phyloP scores from a whole-genome alignment of 1,140 invertebrate species.

The Formica selysi region DNA sequence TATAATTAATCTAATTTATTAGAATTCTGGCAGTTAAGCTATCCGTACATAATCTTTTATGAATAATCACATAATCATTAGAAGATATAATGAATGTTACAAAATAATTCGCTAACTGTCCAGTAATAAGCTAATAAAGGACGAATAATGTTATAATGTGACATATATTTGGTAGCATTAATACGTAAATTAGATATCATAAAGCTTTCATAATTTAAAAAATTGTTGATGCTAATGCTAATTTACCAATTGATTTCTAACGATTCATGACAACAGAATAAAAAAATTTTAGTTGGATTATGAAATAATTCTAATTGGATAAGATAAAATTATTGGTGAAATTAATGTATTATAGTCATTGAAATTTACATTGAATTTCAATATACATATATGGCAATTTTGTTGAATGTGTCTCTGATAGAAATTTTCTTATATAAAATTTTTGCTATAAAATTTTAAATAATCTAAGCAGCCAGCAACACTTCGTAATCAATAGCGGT shows the following conservation, averaged over 20 bases:
- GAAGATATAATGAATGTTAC: background rate
- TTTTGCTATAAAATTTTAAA: background rate
- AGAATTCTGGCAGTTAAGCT: background rate
- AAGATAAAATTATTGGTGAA: background rate
- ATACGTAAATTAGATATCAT: constrained; percentile 13
- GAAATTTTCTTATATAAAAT: background rate
- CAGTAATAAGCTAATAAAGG: background rate
- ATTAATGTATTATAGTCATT: background rate
- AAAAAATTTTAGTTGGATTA: background rate
- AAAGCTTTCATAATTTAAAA: background rate
- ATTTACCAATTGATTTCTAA: background rate
- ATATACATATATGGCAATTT: background rate
- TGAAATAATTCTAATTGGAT: too few species aligned
- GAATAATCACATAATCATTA: background rate
- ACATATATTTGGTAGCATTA: background rate
- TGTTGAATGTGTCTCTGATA: background rate
- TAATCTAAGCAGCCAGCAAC: background rate
- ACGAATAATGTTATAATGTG: constrained; percentile 11
- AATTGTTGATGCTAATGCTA: background rate
- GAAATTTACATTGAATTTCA: background rate
- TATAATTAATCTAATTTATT: constrained; percentile 10
- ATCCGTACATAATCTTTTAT: background rate
- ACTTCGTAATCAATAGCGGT: background rate
- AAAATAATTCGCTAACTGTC: background rate
- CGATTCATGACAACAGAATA: background rate